phyloP scores from a whole-genome alignment of 2,888 invertebrate species.

The Endotricha flammealis region DNA sequence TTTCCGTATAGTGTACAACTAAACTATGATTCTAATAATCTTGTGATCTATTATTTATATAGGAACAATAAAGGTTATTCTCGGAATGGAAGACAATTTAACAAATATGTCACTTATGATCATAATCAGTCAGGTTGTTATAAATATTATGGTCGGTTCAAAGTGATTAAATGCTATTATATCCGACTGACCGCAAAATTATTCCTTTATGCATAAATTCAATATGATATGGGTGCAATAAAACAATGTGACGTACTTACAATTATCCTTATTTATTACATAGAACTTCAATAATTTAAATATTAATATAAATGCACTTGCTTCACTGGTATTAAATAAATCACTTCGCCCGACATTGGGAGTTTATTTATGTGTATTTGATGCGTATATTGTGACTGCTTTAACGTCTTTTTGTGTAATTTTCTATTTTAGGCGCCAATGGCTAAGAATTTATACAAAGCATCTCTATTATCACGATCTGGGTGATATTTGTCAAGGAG shows the following conservation, averaged over 20 bases:
- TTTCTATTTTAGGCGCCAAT: constrained; percentile 59
- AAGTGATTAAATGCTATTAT: constrained; percentile 17
- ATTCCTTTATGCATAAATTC: constrained; percentile 2
- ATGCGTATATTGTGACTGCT: background rate
- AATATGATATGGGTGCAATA: constrained; percentile 10
- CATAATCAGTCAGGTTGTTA: constrained; percentile 22
- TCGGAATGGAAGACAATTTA: constrained; percentile 17
- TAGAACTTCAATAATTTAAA: constrained; percentile 11
- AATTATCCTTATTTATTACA: background rate
- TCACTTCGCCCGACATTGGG: no score
- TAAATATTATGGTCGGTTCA: constrained; percentile 27
- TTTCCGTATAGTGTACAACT: constrained; percentile 14
- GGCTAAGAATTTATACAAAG: constrained; percentile 74
- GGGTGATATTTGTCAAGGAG: constrained; percentile 86
- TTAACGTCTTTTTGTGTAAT: background rate
- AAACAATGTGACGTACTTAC: background rate
- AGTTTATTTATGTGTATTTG: no score
- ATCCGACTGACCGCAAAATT: constrained; percentile 12
- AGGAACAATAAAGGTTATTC: constrained; percentile 20
- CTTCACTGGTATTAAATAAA: constrained; percentile 19
- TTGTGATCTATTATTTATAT: constrained; percentile 35
- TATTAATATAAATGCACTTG: constrained; percentile 30
- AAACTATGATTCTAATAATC: constrained; percentile 22
- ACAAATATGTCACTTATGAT: constrained; percentile 33
- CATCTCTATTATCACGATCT: constrained; percentile 79